Base-by-base conservation (phyloP, 2,113 vertebrate species). In the Gallinago undulata region DNA sequence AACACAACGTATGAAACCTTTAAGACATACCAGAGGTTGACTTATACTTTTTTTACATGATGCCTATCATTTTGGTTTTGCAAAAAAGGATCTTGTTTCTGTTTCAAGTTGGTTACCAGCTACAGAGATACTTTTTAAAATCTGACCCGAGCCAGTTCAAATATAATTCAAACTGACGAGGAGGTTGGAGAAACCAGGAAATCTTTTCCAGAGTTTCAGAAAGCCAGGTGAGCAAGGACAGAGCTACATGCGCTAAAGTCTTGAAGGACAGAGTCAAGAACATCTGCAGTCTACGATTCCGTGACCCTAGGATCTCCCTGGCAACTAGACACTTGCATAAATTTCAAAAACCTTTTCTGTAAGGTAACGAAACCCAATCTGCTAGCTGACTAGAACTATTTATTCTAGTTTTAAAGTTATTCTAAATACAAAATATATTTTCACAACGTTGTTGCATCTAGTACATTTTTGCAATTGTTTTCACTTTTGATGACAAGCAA, bases 11-110 rank as follows among this genome's bases (percentile, higher is more conserved):
- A 5, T 4, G 12, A n/a, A 75, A 51, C 31, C 56, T 66, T 56
- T 6, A n/a, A 21, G 13, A 48, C 10, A 64, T 9, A 43, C 7
- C 7, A 53, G 28, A 2, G 2, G 60, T 7, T 2, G 0, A 19
- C 19, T 51, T 11, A 9, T 5, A 25, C 14, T 69, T 51, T 37
- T 37, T 84, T 56, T 2, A 51, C 23, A 35, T 1, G 4, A 85
- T 3, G 13, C 14, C 27, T 8, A 35, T 6, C 13, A 21, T 80
- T 68, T 14, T 30, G 15, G 47, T 41, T 84, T 25, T 64, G 43
- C 43, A 76, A 33, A 51, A 70, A 53, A 70, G 25, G 7, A 57
- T 23, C 39, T 56, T 31, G 37, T 48, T 72, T 31, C 72, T 80
- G 35, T 16, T 56, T 27, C 24, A 48, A 84, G n/a, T 7, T 50